Conservation (phyloP, 2,113 vertebrate species). For the Anguilla japonica region DNA sequence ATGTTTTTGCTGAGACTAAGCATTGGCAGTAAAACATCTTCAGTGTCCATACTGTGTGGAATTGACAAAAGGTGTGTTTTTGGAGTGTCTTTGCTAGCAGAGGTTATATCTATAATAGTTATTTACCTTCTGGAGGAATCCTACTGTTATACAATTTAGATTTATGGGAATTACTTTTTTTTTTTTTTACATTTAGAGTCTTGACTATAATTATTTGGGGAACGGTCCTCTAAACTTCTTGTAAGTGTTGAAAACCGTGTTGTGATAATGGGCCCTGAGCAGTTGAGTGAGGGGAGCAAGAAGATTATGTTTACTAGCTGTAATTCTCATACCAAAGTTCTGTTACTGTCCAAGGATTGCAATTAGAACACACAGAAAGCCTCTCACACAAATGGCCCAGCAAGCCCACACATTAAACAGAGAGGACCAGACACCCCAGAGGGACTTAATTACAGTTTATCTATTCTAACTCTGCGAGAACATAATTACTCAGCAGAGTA, state of each 20-base stretch:
- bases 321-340: not conserved
- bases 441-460: slow-evolving; percentile 9
- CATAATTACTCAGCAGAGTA: not conserved
- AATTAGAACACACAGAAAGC: not conserved
- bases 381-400: not conserved
- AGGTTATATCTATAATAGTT: not conserved
- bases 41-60: too few relatives aligned
- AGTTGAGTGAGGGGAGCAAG: not conserved
- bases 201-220: not conserved
- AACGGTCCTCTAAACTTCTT: not conserved
- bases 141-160: not conserved
- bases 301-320: not conserved
- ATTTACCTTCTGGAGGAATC: not conserved
- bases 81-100: not conserved
- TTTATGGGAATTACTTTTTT: not conserved
- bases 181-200: not conserved
- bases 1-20: too few relatives aligned
- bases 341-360: not conserved
- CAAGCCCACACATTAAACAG: not conserved
- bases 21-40: too few relatives aligned
- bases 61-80: not conserved
- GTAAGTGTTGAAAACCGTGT: not conserved
- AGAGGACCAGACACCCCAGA: not conserved
- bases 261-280: not conserved
- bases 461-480: not conserved